Percentiles rank a stretch among this genome's conserved stretches.
These are phyloP conservation scores for Calycopis cecrops DNA, from an alignment of 1,140 invertebrate genomes.

Conservation along the genomic window DNA sequence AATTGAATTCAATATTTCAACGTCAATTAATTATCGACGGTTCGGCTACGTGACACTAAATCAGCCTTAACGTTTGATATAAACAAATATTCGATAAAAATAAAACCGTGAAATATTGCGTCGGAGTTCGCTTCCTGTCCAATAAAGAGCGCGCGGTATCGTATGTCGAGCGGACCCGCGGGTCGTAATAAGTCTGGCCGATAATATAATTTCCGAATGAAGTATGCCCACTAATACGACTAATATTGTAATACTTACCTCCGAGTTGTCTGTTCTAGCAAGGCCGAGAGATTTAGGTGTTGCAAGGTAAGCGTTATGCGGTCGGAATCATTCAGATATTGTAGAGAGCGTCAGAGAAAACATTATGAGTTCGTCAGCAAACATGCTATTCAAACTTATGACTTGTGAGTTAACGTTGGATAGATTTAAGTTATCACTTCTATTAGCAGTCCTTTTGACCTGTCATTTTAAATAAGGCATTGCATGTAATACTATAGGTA, in stretches of 20 bases:
- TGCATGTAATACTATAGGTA: too few relatives aligned
- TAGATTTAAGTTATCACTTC: too few relatives aligned
- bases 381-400: too few relatives aligned
- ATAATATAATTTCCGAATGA: constrained; percentile 69
- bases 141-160: constrained; percentile 64
- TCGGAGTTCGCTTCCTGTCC: constrained; percentile 71
- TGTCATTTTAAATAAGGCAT: too few relatives aligned
- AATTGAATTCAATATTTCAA: too few relatives aligned
- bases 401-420: too few relatives aligned
- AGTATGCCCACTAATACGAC: constrained; percentile 70
- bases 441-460: too few relatives aligned
- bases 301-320: constrained; percentile 34
- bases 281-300: constrained; percentile 63
- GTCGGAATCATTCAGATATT: constrained; percentile 12
- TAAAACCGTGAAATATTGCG: constrained; percentile 61
- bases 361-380: too few relatives aligned
- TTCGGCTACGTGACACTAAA: too few relatives aligned
- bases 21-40: too few relatives aligned
- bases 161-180: constrained; percentile 56
- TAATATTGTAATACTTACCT: constrained; percentile 68
- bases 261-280: constrained; percentile 62
- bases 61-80: too few relatives aligned
- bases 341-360: too few relatives aligned
- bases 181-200: constrained; percentile 67
- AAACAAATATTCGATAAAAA: constrained; percentile 28